Evolutionary conservation across 2,888 invertebrate genomes (phyloP), one percentile per base, ranked within the genome.

Genomic region (Macroteleia sp.): DNA sequence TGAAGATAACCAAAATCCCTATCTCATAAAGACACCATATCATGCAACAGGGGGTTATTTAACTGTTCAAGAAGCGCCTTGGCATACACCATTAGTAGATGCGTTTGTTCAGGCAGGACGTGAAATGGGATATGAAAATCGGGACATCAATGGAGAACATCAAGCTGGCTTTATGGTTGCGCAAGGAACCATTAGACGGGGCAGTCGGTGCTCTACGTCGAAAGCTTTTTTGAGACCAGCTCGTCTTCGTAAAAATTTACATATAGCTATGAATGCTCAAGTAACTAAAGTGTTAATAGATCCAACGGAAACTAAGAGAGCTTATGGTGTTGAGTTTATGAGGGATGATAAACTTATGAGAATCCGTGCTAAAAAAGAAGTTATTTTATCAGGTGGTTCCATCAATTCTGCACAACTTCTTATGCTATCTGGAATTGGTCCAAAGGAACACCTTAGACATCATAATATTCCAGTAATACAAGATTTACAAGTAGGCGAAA

Each of bases 401-500:
- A 94, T 99, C 32, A 96, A 96, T 57, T 95, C 96, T 2, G 98
- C 98, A 0, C 97, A 98, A 85, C 88, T 99, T 14, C 93, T 99
- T 80, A 97, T 98, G 97, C 89, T 98, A 6, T 97, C 97, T 59
- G 98, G 98, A 0, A 94, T 98, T 17, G 97, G 97, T 0, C 97
- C 96, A 0, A 93, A 93, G 1, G 95, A 96, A 10, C 96, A 97
- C 87, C 91, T 97, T 3, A 92, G 93, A 66, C 94, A 95, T 69
- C 93, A 95, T 77, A 94, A 93, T 3, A 96, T 97, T 76, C 95
- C 96, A 0, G 93, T 97, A 0, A 85, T 96, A 6, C 94, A 95
- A 1, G 94, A 97, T 89, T 90, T 96, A 0, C 95, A 95, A 85
- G 97, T 97, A 0, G 97, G 96, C 1, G 94, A 96, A 84, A 96